These are phyloP conservation scores for Malacosoma neustria DNA, from an alignment of 2,888 invertebrate genomes.

Conservation along the genomic window DNA sequence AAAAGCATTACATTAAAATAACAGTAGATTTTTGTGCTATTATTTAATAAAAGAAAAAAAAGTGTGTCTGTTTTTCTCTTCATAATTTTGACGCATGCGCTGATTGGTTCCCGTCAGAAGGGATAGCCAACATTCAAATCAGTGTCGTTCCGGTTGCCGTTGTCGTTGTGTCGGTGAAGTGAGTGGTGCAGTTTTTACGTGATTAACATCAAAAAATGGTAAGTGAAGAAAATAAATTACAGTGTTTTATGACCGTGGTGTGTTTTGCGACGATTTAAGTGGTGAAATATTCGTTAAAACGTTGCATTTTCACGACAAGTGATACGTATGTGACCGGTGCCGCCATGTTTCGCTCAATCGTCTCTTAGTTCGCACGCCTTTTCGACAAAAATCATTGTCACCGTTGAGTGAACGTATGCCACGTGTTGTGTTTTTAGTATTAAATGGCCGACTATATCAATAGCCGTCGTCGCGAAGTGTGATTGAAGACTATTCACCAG, in stretches of 20 bases:
- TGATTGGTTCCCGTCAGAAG: slow-evolving; percentile 55
- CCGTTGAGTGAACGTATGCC: slow-evolving; percentile 70
- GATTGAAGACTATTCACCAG: slow-evolving; percentile 20
- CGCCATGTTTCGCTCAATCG: slow-evolving; percentile 72
- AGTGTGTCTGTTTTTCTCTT: slow-evolving; percentile 36
- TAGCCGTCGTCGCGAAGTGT: slow-evolving; percentile 18
- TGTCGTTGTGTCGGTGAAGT: slow-evolving; percentile 69
- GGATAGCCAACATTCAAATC: slow-evolving; percentile 62
- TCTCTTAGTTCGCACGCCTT: slow-evolving; percentile 65
- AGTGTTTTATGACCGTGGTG: slow-evolving; percentile 45
- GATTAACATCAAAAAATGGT: slow-evolving; percentile 73
- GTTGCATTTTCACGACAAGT: slow-evolving; percentile 41
- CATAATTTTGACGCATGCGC: slow-evolving; percentile 68
- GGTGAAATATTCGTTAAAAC: slow-evolving; percentile 25
- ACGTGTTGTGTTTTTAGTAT: slow-evolving; percentile 57
- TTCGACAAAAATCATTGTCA: slow-evolving; percentile 61
- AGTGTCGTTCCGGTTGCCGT: slow-evolving; percentile 73
- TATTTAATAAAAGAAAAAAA: slow-evolving; percentile 16
- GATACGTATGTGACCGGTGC: slow-evolving; percentile 59
- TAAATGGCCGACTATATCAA: slow-evolving; percentile 18
- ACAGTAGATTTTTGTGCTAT: background rate
- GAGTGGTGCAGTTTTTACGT: slow-evolving; percentile 71
- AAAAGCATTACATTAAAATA: background rate
- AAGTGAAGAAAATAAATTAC: slow-evolving; percentile 59
- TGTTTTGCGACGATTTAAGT: slow-evolving; percentile 33